Conservation (phyloP, 2,797 vertebrate species). For the Peromyscus eremicus region DNA sequence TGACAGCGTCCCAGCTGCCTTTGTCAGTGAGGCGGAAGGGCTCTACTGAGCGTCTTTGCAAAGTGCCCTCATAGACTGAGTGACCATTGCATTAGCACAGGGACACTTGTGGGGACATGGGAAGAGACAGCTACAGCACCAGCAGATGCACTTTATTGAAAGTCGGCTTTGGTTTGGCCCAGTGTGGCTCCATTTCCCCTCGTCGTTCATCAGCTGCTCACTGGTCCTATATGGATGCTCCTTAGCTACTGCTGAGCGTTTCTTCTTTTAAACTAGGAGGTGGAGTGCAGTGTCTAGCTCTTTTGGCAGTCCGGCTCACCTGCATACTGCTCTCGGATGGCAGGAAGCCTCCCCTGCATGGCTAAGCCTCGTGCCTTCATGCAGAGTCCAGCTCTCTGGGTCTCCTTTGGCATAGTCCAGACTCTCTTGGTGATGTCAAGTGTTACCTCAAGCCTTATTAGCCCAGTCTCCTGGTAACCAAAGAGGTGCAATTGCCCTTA, state of each 20-base stretch:
- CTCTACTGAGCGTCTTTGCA: background rate
- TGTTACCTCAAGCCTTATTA: no score
- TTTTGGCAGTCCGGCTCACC: background rate
- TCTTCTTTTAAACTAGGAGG: background rate
- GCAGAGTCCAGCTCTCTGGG: background rate
- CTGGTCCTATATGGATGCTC: background rate
- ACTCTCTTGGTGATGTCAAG: fast-evolving
- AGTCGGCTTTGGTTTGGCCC: background rate
- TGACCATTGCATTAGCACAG: background rate
- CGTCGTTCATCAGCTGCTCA: background rate
- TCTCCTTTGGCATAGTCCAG: background rate
- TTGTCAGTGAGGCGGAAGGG: background rate
- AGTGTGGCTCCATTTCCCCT: fast-evolving
- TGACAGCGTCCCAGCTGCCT: background rate
- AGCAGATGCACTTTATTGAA: background rate
- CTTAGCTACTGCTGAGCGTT: background rate
- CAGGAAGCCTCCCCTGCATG: background rate
- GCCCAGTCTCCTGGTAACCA: background rate
- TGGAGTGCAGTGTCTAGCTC: background rate
- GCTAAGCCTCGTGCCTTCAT: background rate
- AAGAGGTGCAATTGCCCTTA: background rate
- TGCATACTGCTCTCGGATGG: background rate
- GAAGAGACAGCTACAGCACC: no score
- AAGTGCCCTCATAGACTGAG: background rate
- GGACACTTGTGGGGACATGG: background rate